These are phyloP conservation scores for Dendrolimus kikuchii DNA, from an alignment of 1,140 invertebrate species.

Conservation along the genomic window DNA sequence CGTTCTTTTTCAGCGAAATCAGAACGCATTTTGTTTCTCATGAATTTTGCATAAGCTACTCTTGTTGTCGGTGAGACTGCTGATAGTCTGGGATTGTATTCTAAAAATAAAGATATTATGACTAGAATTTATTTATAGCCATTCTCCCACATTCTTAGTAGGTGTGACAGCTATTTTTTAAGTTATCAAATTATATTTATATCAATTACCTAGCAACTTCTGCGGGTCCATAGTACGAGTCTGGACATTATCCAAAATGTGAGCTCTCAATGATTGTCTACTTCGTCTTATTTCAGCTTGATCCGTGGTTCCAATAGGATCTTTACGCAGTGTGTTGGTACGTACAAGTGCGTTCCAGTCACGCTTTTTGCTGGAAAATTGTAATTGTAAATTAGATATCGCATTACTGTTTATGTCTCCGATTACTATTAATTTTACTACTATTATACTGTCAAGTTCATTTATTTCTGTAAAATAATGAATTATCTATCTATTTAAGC, in stretches of 20 bases:
- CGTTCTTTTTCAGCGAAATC: conserved; percentile 67
- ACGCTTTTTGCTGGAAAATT: conserved; percentile 74
- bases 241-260: conserved; percentile 76
- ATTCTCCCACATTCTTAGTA: too few relatives aligned
- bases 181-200: conserved; percentile 1
- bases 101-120: conserved; percentile 44
- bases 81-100: conserved; percentile 86
- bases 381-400: too few relatives aligned
- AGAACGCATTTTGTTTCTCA: conserved; percentile 78
- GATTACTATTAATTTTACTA: too few relatives aligned
- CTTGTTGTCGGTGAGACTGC: conserved; percentile 82
- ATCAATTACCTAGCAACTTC: conserved; percentile 74
- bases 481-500: too few relatives aligned
- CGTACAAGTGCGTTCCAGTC: conserved; percentile 90
- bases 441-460: too few relatives aligned
- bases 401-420: too few relatives aligned
- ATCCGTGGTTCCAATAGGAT: conserved; percentile 85
- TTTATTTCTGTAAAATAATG: too few relatives aligned
- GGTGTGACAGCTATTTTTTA: neutral
- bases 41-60: conserved; percentile 90
- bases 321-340: conserved; percentile 76
- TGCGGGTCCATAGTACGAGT: conserved; percentile 78
- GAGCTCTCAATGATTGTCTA: conserved; percentile 79
- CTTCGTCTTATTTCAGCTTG: conserved; percentile 76
- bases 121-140: too few relatives aligned